Evolutionary conservation across 2,888 invertebrate genomes (phyloP).

Genomic region (Acleris cristana): DNA sequence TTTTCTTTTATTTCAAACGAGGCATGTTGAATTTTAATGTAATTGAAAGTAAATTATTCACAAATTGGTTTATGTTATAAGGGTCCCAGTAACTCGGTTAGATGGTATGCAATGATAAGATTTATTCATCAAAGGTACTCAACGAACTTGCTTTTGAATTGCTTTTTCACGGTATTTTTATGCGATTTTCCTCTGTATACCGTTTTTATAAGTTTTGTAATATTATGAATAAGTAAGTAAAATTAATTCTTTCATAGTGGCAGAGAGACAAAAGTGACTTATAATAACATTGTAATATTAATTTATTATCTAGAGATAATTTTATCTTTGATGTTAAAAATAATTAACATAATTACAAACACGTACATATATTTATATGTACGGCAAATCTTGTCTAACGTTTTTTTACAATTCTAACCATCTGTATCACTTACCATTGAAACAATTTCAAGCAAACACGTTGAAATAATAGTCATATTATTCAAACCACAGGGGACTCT

Average conservation of each 20-base stretch:
- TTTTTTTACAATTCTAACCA: not conserved
- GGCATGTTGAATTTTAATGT: not conserved
- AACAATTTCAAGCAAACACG: slow-evolving; percentile 14
- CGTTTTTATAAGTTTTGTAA: too few species aligned
- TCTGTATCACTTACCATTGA: not conserved
- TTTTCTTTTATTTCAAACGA: slow-evolving; percentile 55
- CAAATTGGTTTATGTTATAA: not conserved
- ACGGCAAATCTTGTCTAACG: too few species aligned
- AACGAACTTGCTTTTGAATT: not conserved
- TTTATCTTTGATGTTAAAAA: not conserved
- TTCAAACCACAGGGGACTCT: slow-evolving; percentile 23
- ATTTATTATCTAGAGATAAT: not conserved
- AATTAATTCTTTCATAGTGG: too few species aligned
- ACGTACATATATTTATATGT: too few species aligned
- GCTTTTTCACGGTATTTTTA: too few species aligned
- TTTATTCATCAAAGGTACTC: slow-evolving; percentile 1
- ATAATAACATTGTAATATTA: too few species aligned
- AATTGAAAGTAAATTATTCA: slow-evolving; percentile 18
- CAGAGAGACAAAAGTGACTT: too few species aligned
- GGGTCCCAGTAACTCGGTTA: not conserved
- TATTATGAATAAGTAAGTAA: too few species aligned
- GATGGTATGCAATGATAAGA: not conserved
- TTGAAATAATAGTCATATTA: slow-evolving; percentile 18
- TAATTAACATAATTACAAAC: too few species aligned
- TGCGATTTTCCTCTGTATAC: too few species aligned